Evolutionary conservation across 1,140 invertebrate species (phyloP), one percentile per base, ranked within the genome.

Genomic region (Bombus affinis): DNA sequence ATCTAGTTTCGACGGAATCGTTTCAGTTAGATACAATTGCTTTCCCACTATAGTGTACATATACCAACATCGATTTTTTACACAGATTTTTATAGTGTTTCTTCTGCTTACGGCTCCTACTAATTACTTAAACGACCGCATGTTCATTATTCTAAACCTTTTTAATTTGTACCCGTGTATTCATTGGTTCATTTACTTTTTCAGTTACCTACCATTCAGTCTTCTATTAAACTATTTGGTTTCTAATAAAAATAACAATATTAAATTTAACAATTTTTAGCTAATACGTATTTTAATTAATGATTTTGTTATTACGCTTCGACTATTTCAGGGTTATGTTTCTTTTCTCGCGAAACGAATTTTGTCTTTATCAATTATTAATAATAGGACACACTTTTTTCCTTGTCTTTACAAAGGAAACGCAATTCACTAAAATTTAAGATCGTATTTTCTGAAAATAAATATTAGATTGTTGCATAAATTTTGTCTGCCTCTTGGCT

Each of bases 61-160:
- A 76, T 59, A 59, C 22, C 25, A 22, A 39, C 53, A 9, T 22
- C 4, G 13, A 35, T 9, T 8, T 72, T 35, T 28, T 4, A 28
- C 47, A 62, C 25, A 32, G 47, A 59, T 73, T 81, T 74, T 13
- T 65, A n/a, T 15, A 1, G 10, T 25, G 15, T 6, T 74, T 65
- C 44, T 82, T 53, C 39, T 28, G 42, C 15, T 8, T 32, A n/a
- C 25, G 12, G 8, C 42, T 47, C 9, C 25, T 25, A 28, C 28
- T 82, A 83, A 77, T 77, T 77, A 68, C 44, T 42, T 25, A 15
- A 44, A 35, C 28, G 22, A 75, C 32, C 4, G 35, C 35, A 32
- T 83, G 32, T 53, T 68, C 59, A 32, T 76, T n/a, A 76, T 28
- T 9, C 68, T 1, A 22, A 25, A 9, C 10, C 5, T 59, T 15